phyloP scores from a whole-genome alignment of 1,140 invertebrate genomes.

The Ceratina calcarata region DNA sequence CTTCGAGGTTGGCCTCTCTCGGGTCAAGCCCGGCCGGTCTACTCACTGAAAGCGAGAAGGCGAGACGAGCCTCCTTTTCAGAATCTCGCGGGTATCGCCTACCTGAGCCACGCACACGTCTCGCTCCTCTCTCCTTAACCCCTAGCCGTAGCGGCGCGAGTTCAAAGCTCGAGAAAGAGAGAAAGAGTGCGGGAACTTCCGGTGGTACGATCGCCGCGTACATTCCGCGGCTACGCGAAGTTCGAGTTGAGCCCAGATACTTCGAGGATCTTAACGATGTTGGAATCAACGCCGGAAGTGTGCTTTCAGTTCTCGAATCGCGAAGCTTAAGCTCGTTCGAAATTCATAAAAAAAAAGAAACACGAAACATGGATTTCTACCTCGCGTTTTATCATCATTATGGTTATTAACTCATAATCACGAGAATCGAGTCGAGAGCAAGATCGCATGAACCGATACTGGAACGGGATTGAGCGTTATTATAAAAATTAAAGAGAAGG shows the following conservation, averaged over 20 bases:
- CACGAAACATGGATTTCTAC: too few relatives aligned
- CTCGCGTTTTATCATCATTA: too few relatives aligned
- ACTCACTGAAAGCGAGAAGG: neutral
- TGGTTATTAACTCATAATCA: neutral
- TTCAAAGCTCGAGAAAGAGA: constrained; percentile 63
- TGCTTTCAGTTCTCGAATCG: constrained; percentile 52
- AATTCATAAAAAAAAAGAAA: too few relatives aligned
- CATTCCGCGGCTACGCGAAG: constrained; percentile 49
- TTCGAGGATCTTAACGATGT: constrained; percentile 46
- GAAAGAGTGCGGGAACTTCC: constrained; percentile 70
- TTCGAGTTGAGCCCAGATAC: constrained; percentile 39
- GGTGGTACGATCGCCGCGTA: constrained; percentile 60
- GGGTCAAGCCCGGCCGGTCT: neutral
- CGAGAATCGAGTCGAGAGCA: constrained; percentile 47
- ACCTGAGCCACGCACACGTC: constrained; percentile 26
- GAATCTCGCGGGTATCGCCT: constrained; percentile 55
- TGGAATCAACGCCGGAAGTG: constrained; percentile 69
- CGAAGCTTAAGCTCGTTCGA: constrained; percentile 23
- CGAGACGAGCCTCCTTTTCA: neutral
- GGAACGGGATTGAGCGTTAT: too few relatives aligned
- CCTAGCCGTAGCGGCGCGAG: constrained; percentile 41
- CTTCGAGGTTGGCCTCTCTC: neutral
- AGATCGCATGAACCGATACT: constrained; percentile 15
- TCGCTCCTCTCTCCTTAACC: neutral
- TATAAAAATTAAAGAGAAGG: too few relatives aligned